A percentile compares a stretch with the other conserved stretches of the same genome.
Conservation (phyloP, 2,797 vertebrate genomes). For the Anas georgica region DNA sequence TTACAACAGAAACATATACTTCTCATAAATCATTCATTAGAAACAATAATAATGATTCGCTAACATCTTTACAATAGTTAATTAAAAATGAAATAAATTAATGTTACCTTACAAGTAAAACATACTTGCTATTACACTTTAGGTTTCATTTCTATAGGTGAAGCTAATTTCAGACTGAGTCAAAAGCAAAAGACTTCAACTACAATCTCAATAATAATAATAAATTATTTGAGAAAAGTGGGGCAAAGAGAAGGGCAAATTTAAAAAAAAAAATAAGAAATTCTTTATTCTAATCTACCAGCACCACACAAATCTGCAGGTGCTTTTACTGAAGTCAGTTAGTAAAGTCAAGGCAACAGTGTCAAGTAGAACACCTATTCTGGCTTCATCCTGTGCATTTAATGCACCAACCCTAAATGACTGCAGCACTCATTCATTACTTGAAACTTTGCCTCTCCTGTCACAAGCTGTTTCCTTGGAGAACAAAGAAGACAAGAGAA, state of each 20-base stretch:
- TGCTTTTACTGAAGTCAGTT: slow-evolving; percentile 46
- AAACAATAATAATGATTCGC: slow-evolving; percentile 16
- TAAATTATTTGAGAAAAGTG: slow-evolving; percentile 56
- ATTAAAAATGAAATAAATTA: not conserved
- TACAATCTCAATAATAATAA: slow-evolving; percentile 30
- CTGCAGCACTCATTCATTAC: not conserved
- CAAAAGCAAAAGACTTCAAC: slow-evolving; percentile 60
- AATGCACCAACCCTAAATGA: not conserved
- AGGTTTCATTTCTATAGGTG: slow-evolving; percentile 50
- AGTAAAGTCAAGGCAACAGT: not conserved
- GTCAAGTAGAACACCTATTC: not conserved
- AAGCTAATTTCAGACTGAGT: slow-evolving; percentile 43
- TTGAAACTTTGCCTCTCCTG: slow-evolving; percentile 8
- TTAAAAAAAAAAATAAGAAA: not conserved
- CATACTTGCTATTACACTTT: not conserved
- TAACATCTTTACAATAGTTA: slow-evolving; percentile 1
- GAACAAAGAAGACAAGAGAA: not conserved
- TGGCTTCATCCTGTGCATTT: not conserved
- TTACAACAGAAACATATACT: not conserved
- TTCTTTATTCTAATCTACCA: slow-evolving; percentile 52
- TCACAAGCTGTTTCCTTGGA: not conserved
- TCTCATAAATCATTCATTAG: not conserved
- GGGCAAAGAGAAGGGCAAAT: slow-evolving; percentile 44
- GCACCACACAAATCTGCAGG: slow-evolving; percentile 34
- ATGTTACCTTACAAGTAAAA: slow-evolving; percentile 37